Conservation (phyloP, 2,888 invertebrate genomes). For the Kryphioiulus occultus region DNA sequence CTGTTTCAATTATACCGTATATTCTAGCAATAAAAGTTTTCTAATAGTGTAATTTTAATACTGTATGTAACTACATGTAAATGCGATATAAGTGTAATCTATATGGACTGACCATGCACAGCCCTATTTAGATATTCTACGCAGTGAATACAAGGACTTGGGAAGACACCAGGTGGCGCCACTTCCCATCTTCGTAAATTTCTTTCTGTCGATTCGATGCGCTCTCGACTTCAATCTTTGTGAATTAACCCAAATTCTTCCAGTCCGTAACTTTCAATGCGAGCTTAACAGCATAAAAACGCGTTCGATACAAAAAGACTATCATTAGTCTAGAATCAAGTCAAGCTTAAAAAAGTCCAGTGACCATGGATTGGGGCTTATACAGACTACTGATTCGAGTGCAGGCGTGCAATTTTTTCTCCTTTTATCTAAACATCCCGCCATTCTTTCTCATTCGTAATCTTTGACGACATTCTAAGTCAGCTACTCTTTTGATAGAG, state of each 20-base stretch:
- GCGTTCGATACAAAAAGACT: constrained; percentile 38
- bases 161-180: background rate
- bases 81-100: too few species aligned
- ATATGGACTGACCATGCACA: too few species aligned
- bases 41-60: too few species aligned
- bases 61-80: too few species aligned
- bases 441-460: background rate
- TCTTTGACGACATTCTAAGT: constrained; percentile 22
- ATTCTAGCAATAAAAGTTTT: too few species aligned
- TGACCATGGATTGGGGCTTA: background rate
- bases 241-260: constrained; percentile 39
- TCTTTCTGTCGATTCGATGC: background rate
- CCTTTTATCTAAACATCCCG: background rate
- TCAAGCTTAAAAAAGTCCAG: constrained; percentile 39
- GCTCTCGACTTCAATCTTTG: background rate
- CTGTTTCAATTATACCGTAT: too few species aligned
- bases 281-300: constrained; percentile 21
- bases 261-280: constrained; percentile 36
- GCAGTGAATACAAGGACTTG: background rate
- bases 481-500: background rate
- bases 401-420: background rate
- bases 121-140: too few species aligned
- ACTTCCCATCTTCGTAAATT: background rate
- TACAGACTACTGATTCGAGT: constrained; percentile 15
- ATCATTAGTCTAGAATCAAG: constrained; percentile 36